Conservation (phyloP, 1,140 invertebrate species). For the Epicauta chinensis region DNA sequence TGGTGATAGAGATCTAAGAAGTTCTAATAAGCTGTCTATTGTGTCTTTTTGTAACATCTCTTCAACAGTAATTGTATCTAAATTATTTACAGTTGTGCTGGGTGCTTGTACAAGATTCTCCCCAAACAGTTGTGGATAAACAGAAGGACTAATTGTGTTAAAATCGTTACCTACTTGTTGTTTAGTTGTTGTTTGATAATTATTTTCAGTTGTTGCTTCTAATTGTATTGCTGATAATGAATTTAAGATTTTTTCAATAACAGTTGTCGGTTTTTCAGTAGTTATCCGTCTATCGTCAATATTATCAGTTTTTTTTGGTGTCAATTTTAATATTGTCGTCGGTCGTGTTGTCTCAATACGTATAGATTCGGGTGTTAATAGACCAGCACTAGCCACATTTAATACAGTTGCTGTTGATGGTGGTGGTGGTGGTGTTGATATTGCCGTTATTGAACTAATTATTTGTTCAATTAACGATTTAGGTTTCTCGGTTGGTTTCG, state of each 20-base stretch:
- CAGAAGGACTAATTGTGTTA: conserved; percentile 30
- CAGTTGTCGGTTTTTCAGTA: conserved; percentile 41
- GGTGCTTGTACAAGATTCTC: conserved; percentile 9
- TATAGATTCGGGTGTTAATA: background rate
- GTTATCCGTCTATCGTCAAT: conserved; percentile 26
- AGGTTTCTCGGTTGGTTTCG: conserved; percentile 29
- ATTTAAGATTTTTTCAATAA: conserved; percentile 41
- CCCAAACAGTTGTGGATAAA: conserved; percentile 24
- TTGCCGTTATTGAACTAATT: conserved; percentile 40
- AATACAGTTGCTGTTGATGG: conserved; percentile 12
- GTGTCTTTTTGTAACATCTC: conserved; percentile 33
- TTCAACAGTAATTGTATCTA: conserved; percentile 28
- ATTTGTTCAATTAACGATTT: conserved; percentile 40
- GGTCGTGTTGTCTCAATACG: conserved; percentile 8
- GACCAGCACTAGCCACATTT: background rate
- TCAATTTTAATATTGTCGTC: conserved; percentile 38
- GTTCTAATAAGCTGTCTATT: conserved; percentile 31
- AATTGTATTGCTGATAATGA: conserved; percentile 39
- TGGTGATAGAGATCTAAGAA: conserved; percentile 31
- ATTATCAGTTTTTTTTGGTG: conserved; percentile 30
- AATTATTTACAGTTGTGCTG: conserved; percentile 27
- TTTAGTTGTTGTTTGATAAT: conserved; percentile 15
- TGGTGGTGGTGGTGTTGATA: conserved; percentile 33
- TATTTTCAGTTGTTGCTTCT: conserved; percentile 20
- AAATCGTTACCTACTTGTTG: conserved; percentile 36